Evolutionary conservation across 2,113 vertebrate genomes (phyloP).

Genomic region (Varanus komodoensis): DNA sequence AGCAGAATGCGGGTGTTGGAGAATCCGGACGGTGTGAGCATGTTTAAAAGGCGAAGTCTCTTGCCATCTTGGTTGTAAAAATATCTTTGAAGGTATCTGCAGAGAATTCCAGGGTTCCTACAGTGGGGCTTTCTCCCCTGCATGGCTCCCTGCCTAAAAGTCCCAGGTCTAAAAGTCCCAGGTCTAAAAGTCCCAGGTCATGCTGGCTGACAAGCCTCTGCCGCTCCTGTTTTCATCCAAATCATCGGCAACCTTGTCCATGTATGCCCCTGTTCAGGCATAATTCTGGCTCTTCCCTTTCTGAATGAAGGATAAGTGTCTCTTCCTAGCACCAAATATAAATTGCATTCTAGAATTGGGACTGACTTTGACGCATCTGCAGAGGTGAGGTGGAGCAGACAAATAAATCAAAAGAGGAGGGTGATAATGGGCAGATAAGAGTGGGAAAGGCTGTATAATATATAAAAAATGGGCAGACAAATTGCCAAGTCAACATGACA

Average conservation of each 20-base stretch:
- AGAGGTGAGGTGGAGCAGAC: constrained; percentile 4
- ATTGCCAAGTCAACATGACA: background rate
- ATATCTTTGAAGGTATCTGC: background rate
- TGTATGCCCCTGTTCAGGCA: background rate
- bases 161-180: background rate
- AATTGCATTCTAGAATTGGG: background rate
- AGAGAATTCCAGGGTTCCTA: background rate
- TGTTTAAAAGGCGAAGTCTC: background rate
- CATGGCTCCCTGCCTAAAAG: background rate
- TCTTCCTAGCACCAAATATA: constrained; percentile 26
- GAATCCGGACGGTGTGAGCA: background rate
- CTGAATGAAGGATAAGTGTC: background rate
- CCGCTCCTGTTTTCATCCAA: background rate
- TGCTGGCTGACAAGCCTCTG: background rate
- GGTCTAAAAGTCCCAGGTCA: background rate
- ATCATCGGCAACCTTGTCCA: too few species aligned
- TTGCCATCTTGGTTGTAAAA: background rate
- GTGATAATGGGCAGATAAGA: background rate
- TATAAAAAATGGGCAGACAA: constrained; percentile 18
- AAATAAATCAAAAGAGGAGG: background rate
- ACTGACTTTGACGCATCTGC: background rate
- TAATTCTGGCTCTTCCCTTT: background rate
- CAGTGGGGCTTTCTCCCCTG: background rate
- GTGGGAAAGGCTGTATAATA: background rate
- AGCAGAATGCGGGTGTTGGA: background rate